Evolutionary conservation across 2,888 invertebrate species (phyloP).

Genomic region (Lamellibrachia satsuma): DNA sequence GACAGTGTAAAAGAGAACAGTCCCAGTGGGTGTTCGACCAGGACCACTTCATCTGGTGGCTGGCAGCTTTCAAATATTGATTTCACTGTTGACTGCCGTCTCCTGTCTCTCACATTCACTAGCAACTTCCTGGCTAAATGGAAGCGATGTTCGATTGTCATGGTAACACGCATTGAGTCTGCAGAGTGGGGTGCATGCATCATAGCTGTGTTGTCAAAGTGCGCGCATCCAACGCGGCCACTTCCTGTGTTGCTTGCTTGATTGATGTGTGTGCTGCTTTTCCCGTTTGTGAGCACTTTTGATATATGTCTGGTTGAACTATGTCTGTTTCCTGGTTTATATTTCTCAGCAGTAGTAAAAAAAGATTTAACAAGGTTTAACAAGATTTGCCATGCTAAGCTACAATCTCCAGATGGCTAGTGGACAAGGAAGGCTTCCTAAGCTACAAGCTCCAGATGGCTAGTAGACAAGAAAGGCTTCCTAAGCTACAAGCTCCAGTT

Average conservation of each 20-base stretch:
- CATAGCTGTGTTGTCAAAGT: neutral
- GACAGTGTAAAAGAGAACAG: neutral
- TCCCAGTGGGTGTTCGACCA: neutral
- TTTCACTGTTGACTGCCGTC: neutral
- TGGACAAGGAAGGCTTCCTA: too few relatives aligned
- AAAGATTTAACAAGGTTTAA: too few relatives aligned
- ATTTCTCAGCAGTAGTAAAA: too few relatives aligned
- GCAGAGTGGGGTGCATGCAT: neutral
- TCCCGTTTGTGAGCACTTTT: neutral
- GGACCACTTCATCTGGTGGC: neutral
- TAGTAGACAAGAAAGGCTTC: too few relatives aligned
- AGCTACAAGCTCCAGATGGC: too few relatives aligned
- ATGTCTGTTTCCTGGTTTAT: neutral
- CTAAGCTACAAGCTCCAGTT: too few relatives aligned
- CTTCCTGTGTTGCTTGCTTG: neutral
- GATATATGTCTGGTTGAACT: neutral
- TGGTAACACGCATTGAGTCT: slow-evolving; percentile 2
- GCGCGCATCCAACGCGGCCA: neutral
- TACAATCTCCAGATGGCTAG: too few relatives aligned
- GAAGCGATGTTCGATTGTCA: neutral
- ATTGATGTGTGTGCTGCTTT: neutral
- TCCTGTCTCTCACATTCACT: neutral
- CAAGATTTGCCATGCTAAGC: too few relatives aligned
- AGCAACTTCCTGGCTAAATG: slow-evolving; percentile 11
- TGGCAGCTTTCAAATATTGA: neutral